A percentile compares a stretch with the other conserved stretches of the same genome.
Conservation (phyloP, 1,140 invertebrate species). For the Olivierus martensii region DNA sequence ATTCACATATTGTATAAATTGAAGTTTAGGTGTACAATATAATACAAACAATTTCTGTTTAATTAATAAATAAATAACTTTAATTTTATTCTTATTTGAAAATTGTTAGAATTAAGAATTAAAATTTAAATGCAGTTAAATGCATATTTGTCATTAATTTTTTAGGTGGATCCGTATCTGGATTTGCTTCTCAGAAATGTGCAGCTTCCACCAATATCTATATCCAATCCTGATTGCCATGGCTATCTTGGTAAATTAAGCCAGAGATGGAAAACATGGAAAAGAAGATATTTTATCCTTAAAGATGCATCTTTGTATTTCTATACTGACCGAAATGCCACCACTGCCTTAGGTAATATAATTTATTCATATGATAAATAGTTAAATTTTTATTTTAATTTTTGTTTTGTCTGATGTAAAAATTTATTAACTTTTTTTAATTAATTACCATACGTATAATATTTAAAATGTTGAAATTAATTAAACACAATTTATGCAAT, state of each 20-base stretch:
- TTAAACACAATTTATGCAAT: no score
- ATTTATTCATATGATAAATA: no score
- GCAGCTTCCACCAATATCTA: slow-evolving; percentile 37
- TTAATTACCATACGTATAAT: no score
- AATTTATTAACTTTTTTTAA: no score
- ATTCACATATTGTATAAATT: no score
- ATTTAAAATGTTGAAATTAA: no score
- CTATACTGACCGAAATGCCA: slow-evolving; percentile 72
- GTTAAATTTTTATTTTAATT: no score
- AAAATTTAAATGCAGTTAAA: neutral
- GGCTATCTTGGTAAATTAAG: slow-evolving; percentile 72
- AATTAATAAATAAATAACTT: no score
- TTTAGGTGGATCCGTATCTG: slow-evolving; percentile 58
- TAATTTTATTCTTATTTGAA: no score
- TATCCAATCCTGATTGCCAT: slow-evolving; percentile 72
- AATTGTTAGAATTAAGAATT: neutral
- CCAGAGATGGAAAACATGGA: slow-evolving; percentile 60
- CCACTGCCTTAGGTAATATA: slow-evolving; percentile 75
- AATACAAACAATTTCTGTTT: no score
- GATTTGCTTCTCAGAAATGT: slow-evolving; percentile 44
- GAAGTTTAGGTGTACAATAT: no score
- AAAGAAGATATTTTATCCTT: slow-evolving; percentile 78
- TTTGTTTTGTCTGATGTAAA: no score
- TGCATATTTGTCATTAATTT: slow-evolving; percentile 3
- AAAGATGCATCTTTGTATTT: slow-evolving; percentile 93